Base-by-base conservation (phyloP, 2,113 vertebrate species). In the Embiotoca jacksoni region DNA sequence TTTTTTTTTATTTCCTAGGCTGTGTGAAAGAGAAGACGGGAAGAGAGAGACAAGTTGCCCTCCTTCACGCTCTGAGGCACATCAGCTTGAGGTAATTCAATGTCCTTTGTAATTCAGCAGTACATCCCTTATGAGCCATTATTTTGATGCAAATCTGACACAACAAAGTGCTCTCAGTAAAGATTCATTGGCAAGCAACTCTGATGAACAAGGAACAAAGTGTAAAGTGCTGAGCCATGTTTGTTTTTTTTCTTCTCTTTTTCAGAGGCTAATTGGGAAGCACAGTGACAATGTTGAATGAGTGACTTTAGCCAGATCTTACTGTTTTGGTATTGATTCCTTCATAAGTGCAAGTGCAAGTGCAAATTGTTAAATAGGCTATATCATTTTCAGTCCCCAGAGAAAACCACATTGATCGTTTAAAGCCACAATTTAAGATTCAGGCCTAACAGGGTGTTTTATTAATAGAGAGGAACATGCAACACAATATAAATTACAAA, bases 61-160 rank as follows among this genome's bases (percentile, higher is more conserved):
- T 2, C 70, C 60, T 31, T 2, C 62, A 3, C 32, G 31, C 65
- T 31, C 56, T 54, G 52, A 82, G 61, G 77, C 50, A 56, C 67
- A 73, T 82, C 74, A 82, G 56, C 44, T n/a, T 1, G 72, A 82
- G 67, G 81, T 89, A 88, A 90, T 85, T 85, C 66, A 59, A 72
- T 73, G 79, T 76, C 75, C 78, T 77, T 85, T 88, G 86, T 84
- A 82, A 90, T 89, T 89, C 83, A 75, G 70, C 54, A 15, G 52
- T 35, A 58, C 65, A 64, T 77, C 65, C 81, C 85, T 72, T 55
- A 78, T 74, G 75, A 81, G 77, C 78, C 77, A 81, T 86, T 90
- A 88, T 86, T 86, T 85, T 84, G 77, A 89, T 88, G 85, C 81
- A 88, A 86, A 89, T 84, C 71, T 16, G 16, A 85, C 79, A 79